Conservation (phyloP, 37 sponge, comb jelly and placozoan species). For the Beroe forskalii region DNA sequence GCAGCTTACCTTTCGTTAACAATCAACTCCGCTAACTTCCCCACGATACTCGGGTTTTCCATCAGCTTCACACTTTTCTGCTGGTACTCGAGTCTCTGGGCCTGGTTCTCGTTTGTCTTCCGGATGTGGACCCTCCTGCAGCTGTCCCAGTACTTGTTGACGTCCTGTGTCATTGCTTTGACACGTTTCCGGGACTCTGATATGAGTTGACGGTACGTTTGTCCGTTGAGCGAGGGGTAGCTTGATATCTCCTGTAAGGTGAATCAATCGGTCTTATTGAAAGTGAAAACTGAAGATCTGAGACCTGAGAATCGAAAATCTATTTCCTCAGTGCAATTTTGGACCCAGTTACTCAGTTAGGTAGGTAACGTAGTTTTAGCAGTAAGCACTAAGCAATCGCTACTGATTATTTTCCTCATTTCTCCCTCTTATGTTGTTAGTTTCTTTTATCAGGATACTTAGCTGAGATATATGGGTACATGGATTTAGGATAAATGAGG, state of each 20-base stretch:
- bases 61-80: constrained; percentile 3
- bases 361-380: no score
- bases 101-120: constrained; percentile 30
- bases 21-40: constrained; percentile 46
- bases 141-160: constrained; percentile 36
- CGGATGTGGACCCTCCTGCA: constrained; percentile 30
- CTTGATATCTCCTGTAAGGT: constrained; percentile 38
- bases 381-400: no score
- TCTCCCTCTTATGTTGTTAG: no score
- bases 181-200: background rate
- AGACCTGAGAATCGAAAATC: no score
- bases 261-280: no score
- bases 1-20: constrained; percentile 54
- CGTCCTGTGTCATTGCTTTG: constrained; percentile 5
- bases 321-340: no score
- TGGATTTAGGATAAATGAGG: background rate
- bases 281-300: no score
- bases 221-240: constrained; percentile 42
- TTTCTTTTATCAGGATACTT: no score
- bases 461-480: no score
- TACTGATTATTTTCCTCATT: no score
- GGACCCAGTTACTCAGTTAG: no score
- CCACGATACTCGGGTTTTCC: background rate
- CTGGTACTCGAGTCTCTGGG: constrained; percentile 45
- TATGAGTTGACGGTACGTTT: constrained; percentile 42